Conservation (phyloP, 2,113 vertebrate species). For the Columba janthina region DNA sequence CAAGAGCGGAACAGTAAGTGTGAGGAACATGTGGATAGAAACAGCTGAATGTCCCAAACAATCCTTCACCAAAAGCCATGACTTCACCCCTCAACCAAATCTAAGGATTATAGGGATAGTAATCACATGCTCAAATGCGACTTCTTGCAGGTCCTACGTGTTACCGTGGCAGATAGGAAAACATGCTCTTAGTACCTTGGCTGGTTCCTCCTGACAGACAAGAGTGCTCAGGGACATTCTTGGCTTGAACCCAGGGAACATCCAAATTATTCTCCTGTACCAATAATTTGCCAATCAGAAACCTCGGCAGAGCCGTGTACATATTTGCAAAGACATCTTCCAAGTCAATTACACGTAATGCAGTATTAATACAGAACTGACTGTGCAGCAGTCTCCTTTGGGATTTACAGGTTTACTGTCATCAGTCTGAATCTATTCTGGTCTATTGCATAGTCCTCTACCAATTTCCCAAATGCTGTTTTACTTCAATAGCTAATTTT, state of each 20-base stretch:
- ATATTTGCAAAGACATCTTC: neutral
- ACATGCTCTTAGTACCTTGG: neutral
- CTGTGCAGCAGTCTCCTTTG: neutral
- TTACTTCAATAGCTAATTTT: neutral
- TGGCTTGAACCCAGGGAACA: rapidly evolving
- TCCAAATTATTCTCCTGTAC: neutral
- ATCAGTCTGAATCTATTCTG: neutral
- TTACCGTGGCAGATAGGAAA: neutral
- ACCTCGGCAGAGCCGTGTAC: neutral
- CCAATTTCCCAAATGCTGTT: neutral
- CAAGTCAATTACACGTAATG: neutral
- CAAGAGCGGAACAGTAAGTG: rapidly evolving
- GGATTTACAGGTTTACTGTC: neutral
- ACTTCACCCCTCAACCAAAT: neutral
- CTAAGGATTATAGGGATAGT: rapidly evolving
- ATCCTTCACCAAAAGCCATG: neutral
- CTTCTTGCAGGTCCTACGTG: too few species aligned
- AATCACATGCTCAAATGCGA: neutral
- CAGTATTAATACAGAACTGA: neutral
- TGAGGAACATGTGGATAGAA: rapidly evolving
- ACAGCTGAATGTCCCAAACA: neutral
- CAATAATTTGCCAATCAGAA: neutral
- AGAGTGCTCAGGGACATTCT: neutral
- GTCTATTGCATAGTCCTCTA: neutral
- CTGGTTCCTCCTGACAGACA: neutral